Evolutionary conservation across 2,797 vertebrate species (phyloP).

Genomic region (Rhinella marina): DNA sequence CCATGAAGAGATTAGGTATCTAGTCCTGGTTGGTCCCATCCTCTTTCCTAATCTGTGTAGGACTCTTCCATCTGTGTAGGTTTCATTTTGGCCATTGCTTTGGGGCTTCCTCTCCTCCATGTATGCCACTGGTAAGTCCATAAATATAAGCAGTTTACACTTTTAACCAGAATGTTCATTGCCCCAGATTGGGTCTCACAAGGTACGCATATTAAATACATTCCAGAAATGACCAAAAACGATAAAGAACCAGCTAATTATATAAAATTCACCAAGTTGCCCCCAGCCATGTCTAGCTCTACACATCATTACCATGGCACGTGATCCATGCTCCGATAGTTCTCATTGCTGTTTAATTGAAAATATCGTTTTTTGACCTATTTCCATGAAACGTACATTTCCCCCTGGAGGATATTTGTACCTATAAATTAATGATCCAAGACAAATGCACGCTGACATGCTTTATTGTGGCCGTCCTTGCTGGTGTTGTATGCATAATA

Average conservation of each 20-base stretch:
- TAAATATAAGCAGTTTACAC: background rate
- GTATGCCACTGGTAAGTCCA: background rate
- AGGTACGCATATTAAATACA: background rate
- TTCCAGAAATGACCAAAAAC: background rate
- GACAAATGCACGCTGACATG: conserved; percentile 30
- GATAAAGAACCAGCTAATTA: background rate
- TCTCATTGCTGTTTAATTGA: conserved; percentile 1
- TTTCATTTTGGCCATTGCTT: background rate
- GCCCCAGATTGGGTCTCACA: background rate
- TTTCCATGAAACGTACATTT: conserved; percentile 1
- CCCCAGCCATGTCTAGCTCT: background rate
- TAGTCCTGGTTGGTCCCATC: too few relatives aligned
- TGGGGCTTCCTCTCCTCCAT: background rate
- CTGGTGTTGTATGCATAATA: conserved; percentile 28
- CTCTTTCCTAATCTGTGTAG: too few relatives aligned
- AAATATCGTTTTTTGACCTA: background rate
- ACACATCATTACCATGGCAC: background rate
- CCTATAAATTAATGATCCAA: conserved; percentile 15
- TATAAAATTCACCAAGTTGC: background rate
- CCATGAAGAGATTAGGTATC: too few relatives aligned
- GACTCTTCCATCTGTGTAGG: too few relatives aligned
- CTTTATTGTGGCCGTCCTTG: background rate
- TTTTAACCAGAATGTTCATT: background rate
- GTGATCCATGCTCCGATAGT: background rate
- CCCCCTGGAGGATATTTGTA: conserved; percentile 13